Evolutionary conservation across 2,797 vertebrate species (phyloP).

Genomic region (Alosa sapidissima): DNA sequence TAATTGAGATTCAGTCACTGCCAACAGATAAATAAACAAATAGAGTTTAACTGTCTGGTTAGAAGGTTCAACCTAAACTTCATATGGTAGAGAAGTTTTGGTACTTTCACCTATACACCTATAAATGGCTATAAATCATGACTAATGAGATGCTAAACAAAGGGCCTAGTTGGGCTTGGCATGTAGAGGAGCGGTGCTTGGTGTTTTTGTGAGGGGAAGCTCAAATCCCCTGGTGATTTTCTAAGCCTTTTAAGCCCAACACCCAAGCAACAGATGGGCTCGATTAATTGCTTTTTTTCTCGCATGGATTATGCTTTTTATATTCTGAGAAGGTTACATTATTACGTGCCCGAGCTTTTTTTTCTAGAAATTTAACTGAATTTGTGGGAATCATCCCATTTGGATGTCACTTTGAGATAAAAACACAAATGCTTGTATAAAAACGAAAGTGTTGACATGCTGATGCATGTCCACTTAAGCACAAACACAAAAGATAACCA

Average conservation of each 20-base stretch:
- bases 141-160: no score
- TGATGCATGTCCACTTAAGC: no score
- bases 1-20: no score
- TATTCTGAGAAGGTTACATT: constrained; percentile 17
- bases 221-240: constrained; percentile 3
- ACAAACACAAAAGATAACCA: no score
- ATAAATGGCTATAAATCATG: no score
- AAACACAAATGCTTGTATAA: not conserved
- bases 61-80: no score
- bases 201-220: not conserved
- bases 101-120: no score
- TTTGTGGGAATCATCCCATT: not conserved
- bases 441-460: not conserved
- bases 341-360: not conserved
- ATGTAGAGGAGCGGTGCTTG: not conserved
- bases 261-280: constrained; percentile 34
- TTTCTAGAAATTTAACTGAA: constrained; percentile 27
- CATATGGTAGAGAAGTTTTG: no score
- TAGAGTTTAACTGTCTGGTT: no score
- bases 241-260: constrained; percentile 36
- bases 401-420: not conserved
- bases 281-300: constrained; percentile 25
- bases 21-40: no score
- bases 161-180: not conserved
- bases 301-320: constrained; percentile 21